These are phyloP conservation scores for Caiman crocodilus DNA, from an alignment of 2,797 vertebrate species.

Conservation along the genomic window DNA sequence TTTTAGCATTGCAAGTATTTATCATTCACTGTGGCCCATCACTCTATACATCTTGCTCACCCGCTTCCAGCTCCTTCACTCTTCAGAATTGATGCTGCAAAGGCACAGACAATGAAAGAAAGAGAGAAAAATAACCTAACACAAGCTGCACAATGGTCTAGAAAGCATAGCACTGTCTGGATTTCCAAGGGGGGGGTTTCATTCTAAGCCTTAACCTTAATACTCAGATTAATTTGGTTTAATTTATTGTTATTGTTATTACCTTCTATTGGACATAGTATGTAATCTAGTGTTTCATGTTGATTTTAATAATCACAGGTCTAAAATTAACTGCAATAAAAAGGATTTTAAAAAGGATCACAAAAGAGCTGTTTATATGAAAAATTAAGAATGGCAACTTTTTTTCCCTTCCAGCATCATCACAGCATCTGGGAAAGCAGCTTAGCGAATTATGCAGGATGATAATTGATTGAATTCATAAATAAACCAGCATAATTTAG, in stretches of 20 bases:
- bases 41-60: not conserved
- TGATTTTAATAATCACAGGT: not conserved
- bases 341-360: rapidly evolving
- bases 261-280: not conserved
- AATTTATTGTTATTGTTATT: not conserved
- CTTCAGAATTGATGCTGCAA: not conserved
- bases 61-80: not conserved
- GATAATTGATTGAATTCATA: constrained; percentile 50
- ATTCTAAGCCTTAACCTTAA: not conserved
- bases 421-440: constrained; percentile 46
- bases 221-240: not conserved
- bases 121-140: not conserved
- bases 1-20: not conserved
- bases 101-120: not conserved
- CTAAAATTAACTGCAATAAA: not conserved
- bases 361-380: not conserved
- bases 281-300: rapidly evolving
- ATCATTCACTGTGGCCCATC: too few relatives aligned
- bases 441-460: not conserved
- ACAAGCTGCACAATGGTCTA: not conserved
- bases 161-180: not conserved
- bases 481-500: constrained; percentile 37
- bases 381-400: not conserved
- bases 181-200: not conserved
- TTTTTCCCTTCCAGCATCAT: rapidly evolving